Percentiles rank a stretch among this genome's conserved stretches.
Evolutionary conservation across 2,113 vertebrate species (phyloP).

Genomic region (Paedocypris sp.): DNA sequence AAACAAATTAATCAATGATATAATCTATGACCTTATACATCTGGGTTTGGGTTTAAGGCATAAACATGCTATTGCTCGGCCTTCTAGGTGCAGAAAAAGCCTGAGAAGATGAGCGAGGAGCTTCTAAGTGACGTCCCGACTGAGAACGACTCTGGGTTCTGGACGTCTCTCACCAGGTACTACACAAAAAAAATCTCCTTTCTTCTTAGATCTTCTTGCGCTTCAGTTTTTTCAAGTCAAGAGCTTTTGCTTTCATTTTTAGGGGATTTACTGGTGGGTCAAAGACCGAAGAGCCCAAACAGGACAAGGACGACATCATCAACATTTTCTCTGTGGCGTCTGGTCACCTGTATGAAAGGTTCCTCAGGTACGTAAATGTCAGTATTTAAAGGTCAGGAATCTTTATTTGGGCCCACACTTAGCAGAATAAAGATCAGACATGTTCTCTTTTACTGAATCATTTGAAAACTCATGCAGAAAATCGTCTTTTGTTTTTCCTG

Average conservation of each 20-base stretch:
- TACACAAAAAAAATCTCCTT: too few relatives aligned
- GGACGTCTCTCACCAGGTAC: constrained; percentile 89
- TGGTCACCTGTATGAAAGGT: constrained; percentile 92
- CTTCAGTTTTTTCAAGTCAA: neutral
- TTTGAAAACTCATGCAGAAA: too few relatives aligned
- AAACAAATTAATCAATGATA: too few relatives aligned
- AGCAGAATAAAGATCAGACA: too few relatives aligned
- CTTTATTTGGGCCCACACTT: too few relatives aligned
- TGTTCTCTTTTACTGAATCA: too few relatives aligned
- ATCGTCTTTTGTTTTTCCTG: too few relatives aligned
- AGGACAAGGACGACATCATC: constrained; percentile 85
- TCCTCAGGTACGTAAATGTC: constrained; percentile 84
- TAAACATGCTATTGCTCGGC: neutral
- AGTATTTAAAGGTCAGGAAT: too few relatives aligned
- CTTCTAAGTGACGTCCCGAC: constrained; percentile 77
- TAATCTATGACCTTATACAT: too few relatives aligned
- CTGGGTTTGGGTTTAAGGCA: neutral
- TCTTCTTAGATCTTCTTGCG: neutral
- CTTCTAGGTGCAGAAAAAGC: constrained; percentile 88
- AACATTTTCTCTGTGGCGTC: constrained; percentile 98
- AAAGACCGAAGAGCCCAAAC: constrained; percentile 78
- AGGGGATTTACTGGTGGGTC: constrained; percentile 84
- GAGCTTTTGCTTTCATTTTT: constrained; percentile 15
- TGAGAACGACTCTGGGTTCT: constrained; percentile 86
- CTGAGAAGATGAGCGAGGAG: constrained; percentile 89